Percentiles rank a stretch among this genome's conserved stretches.
Conservation (phyloP, 2,888 invertebrate genomes). For the Hyppa rectilinea region DNA sequence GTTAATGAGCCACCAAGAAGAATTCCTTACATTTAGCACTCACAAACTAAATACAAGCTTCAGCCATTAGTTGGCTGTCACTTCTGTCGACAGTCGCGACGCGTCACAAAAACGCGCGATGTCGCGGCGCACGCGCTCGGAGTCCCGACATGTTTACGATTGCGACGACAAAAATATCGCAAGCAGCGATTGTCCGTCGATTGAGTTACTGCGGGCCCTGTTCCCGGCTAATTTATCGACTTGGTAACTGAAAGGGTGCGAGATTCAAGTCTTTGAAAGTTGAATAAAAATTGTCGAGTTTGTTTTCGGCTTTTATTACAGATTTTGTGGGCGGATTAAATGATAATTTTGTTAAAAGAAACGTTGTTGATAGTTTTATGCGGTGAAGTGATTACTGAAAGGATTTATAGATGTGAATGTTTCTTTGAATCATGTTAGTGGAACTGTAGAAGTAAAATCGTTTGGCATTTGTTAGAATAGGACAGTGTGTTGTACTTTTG, state of each 20-base stretch:
- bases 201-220: conserved; percentile 80
- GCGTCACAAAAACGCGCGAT: conserved; percentile 70
- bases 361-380: conserved; percentile 47
- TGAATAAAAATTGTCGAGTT: conserved; percentile 58
- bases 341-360: conserved; percentile 35
- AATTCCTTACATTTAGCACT: conserved; percentile 60
- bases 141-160: conserved; percentile 83
- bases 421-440: conserved; percentile 10
- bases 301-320: conserved; percentile 58
- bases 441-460: background rate
- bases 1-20: conserved; percentile 52
- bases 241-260: conserved; percentile 72
- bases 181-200: conserved; percentile 78
- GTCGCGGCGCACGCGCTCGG: conserved; percentile 68
- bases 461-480: conserved; percentile 13
- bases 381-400: conserved; percentile 25
- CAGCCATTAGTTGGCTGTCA: conserved; percentile 66
- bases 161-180: conserved; percentile 85
- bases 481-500: conserved; percentile 7
- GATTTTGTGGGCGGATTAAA: conserved; percentile 49
- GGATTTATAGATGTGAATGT: conserved; percentile 26
- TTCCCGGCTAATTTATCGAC: conserved; percentile 80
- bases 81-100: conserved; percentile 70
- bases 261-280: conserved; percentile 46
- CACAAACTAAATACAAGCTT: conserved; percentile 55